Evolutionary conservation across 2,113 vertebrate species (phyloP).

Genomic region (Ondatra zibethicus): DNA sequence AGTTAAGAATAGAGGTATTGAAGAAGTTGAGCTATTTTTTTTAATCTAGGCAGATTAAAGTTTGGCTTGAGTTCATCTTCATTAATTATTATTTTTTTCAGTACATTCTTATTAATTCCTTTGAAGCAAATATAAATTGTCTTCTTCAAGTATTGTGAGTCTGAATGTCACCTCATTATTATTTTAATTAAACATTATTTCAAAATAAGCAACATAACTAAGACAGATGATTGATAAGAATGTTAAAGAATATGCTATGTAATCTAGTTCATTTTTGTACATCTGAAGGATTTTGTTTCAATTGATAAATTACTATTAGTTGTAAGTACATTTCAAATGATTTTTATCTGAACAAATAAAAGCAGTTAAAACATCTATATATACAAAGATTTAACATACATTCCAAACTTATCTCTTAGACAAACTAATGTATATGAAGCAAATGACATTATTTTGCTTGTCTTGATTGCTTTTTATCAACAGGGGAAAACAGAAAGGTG

Average conservation of each 20-base stretch:
- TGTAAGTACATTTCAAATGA: not conserved
- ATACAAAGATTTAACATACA: not conserved
- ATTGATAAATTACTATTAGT: not conserved
- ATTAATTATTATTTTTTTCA: conserved; percentile 52
- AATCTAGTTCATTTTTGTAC: not conserved
- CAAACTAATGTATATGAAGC: not conserved
- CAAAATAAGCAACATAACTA: not conserved
- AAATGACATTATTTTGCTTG: not conserved
- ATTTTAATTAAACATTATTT: not conserved
- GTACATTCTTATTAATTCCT: conserved; percentile 33
- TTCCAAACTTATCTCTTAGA: not conserved
- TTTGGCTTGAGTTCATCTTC: conserved; percentile 44
- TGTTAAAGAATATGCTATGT: not conserved
- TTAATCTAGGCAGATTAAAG: not conserved
- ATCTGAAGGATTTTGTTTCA: not conserved
- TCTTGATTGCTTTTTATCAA: conserved; percentile 29
- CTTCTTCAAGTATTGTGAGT: conserved; percentile 1
- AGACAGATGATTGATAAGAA: not conserved
- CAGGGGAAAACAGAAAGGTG: conserved; percentile 13
- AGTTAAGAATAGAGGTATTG: not conserved
- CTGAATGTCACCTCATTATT: not conserved
- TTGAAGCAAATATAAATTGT: conserved; percentile 42
- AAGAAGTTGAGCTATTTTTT: conserved; percentile 9
- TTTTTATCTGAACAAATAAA: conserved; percentile 36
- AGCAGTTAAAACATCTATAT: not conserved